Conservation (phyloP, 1,140 invertebrate genomes). For the Aphelinus atriplicis region DNA sequence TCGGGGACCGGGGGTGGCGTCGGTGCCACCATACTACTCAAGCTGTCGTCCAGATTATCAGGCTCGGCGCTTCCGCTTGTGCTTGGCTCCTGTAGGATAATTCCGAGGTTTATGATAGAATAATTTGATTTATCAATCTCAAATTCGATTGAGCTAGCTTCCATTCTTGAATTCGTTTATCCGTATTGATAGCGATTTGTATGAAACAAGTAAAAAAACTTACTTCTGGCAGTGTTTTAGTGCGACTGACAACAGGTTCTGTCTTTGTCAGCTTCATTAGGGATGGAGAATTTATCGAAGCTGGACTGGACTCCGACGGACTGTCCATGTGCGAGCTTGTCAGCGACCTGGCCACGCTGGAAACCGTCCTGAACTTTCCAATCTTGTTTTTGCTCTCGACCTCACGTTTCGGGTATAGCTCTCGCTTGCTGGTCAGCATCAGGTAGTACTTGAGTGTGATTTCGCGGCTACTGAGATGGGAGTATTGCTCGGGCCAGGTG, state of each 20-base stretch:
- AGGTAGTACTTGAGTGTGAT: conserved; percentile 79
- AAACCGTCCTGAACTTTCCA: conserved; percentile 74
- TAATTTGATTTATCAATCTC: conserved; percentile 22
- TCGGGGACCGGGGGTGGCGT: conserved; percentile 62
- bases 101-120: not conserved
- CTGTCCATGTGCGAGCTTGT: conserved; percentile 52
- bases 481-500: conserved; percentile 66
- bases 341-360: conserved; percentile 58
- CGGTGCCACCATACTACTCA: conserved; percentile 48
- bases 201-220: no score
- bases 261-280: conserved; percentile 44
- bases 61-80: conserved; percentile 27
- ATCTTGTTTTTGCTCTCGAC: conserved; percentile 72
- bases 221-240: no score
- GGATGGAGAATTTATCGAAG: conserved; percentile 43
- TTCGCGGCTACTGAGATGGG: conserved; percentile 48
- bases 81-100: conserved; percentile 3
- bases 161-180: no score
- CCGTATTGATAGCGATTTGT: no score
- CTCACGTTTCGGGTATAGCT: conserved; percentile 76
- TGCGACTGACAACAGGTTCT: conserved; percentile 43
- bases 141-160: no score
- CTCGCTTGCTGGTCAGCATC: conserved; percentile 75
- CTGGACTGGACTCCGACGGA: conserved; percentile 51
- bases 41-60: conserved; percentile 30